A percentile compares a stretch with the other conserved stretches of the same genome.
Evolutionary conservation across 2,797 vertebrate species (phyloP).

Genomic region (Macrochelys suwanniensis): DNA sequence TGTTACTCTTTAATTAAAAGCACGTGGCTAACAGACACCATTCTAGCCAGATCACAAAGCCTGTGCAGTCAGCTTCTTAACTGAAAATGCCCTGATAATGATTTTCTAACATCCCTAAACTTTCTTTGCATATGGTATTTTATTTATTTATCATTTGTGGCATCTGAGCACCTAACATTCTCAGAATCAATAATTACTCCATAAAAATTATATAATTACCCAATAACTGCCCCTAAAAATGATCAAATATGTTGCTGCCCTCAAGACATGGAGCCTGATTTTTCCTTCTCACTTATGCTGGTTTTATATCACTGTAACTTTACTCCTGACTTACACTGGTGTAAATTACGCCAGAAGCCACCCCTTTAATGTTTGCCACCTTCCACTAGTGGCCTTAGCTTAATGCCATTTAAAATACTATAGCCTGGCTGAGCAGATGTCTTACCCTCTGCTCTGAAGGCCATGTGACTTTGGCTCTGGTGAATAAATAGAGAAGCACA

Average conservation of each 20-base stretch:
- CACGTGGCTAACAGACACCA: background rate
- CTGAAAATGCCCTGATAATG: background rate
- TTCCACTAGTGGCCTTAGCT: background rate
- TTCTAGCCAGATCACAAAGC: background rate
- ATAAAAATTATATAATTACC: background rate
- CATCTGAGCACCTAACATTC: background rate
- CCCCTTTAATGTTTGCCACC: background rate
- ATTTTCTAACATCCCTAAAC: background rate
- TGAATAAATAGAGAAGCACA: background rate
- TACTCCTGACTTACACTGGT: background rate
- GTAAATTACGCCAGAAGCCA: background rate
- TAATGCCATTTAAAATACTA: background rate
- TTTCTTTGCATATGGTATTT: background rate
- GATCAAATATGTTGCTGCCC: background rate
- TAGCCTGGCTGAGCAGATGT: background rate
- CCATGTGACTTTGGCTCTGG: background rate
- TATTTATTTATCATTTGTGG: background rate
- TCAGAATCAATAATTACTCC: conserved; percentile 13
- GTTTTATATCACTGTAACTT: background rate
- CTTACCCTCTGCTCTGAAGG: background rate
- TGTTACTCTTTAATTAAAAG: conserved; percentile 20
- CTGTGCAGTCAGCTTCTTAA: background rate
- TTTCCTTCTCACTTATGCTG: background rate
- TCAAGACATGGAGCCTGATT: background rate
- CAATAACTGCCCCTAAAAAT: background rate